These are phyloP conservation scores for Macrotrachela quadricornifera DNA, from an alignment of 1,140 invertebrate genomes.

Conservation along the genomic window DNA sequence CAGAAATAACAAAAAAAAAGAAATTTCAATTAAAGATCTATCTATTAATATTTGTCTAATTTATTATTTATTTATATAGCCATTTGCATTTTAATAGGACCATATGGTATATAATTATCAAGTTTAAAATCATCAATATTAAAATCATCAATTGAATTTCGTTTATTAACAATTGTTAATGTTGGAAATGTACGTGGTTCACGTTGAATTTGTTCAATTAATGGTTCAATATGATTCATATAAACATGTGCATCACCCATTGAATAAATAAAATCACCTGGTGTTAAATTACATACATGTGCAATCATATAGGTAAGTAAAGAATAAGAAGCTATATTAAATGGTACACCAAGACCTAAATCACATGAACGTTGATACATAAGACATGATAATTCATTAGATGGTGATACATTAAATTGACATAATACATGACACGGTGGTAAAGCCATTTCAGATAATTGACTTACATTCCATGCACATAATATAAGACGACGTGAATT, in stretches of 20 bases:
- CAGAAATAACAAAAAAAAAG: too few relatives aligned
- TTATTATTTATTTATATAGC: slow-evolving; percentile 32
- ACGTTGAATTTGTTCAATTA: slow-evolving; percentile 61
- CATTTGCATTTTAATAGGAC: slow-evolving; percentile 83
- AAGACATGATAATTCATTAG: slow-evolving; percentile 50
- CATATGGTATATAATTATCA: slow-evolving; percentile 63
- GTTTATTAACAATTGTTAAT: slow-evolving; percentile 43
- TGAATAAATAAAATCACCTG: slow-evolving; percentile 85
- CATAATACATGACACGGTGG: slow-evolving; percentile 85
- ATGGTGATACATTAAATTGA: slow-evolving; percentile 66
- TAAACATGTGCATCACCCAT: slow-evolving; percentile 93
- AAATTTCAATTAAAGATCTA: too few relatives aligned
- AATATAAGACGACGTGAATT: slow-evolving; percentile 67
- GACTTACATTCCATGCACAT: slow-evolving; percentile 75
- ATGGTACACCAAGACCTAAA: slow-evolving; percentile 90
- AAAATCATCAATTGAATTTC: slow-evolving; percentile 61
- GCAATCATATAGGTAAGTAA: slow-evolving; percentile 86
- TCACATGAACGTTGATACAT: slow-evolving; percentile 91
- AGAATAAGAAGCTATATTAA: slow-evolving; percentile 94
- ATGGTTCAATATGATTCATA: slow-evolving; percentile 61
- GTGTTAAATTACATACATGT: slow-evolving; percentile 65
- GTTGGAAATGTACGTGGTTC: slow-evolving; percentile 60
- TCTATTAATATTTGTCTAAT: too few relatives aligned
- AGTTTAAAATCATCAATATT: slow-evolving; percentile 66
- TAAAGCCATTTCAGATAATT: slow-evolving; percentile 58